Conservation (phyloP, 2,797 vertebrate species). For the Eulemur coronatus region DNA sequence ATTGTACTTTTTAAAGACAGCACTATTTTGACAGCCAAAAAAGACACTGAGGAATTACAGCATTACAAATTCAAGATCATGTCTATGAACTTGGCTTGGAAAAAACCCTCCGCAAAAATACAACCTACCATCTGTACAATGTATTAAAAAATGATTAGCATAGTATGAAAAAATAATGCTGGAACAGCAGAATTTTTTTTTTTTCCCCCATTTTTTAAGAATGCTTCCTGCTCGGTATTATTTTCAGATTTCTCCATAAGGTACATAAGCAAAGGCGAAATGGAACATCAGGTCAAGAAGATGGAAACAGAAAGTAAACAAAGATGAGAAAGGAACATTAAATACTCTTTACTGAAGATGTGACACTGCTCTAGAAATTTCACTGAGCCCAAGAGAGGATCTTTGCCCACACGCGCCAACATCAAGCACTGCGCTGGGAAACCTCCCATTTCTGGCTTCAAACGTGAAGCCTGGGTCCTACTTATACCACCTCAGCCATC, state of each 20-base stretch:
- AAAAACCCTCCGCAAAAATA: conserved; percentile 75
- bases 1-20: conserved; percentile 76
- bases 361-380: background rate
- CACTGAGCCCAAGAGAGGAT: background rate
- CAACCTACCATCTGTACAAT: conserved; percentile 78
- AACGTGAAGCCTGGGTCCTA: background rate
- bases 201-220: conserved; percentile 21
- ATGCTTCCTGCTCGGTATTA: conserved; percentile 56
- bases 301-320: conserved; percentile 41
- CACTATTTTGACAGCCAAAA: conserved; percentile 79
- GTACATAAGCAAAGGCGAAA: conserved; percentile 34
- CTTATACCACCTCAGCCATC: background rate
- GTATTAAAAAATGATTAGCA: conserved; percentile 79
- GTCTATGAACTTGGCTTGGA: conserved; percentile 79
- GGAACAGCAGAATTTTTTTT: conserved; percentile 58
- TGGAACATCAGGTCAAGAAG: conserved; percentile 52
- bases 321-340: conserved; percentile 26
- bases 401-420: background rate
- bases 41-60: conserved; percentile 68
- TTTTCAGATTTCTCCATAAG: conserved; percentile 45
- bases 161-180: conserved; percentile 78
- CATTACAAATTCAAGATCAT: conserved; percentile 80
- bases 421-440: background rate
- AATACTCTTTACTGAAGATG: background rate
- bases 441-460: background rate